phyloP scores from a whole-genome alignment of 2,797 vertebrate species.

The Hirundo rustica region DNA sequence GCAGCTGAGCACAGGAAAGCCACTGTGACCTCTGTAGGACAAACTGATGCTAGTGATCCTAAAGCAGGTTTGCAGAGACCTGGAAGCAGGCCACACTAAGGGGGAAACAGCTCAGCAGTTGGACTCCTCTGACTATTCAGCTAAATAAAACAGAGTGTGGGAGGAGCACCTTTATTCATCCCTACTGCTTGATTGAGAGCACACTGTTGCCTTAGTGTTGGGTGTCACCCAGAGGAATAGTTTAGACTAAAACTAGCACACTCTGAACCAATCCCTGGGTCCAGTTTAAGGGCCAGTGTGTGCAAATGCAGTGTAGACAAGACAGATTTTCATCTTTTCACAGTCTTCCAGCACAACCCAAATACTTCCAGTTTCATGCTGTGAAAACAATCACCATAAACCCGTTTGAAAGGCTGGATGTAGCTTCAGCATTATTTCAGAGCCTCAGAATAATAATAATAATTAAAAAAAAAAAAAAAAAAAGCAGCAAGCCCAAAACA shows the following conservation, averaged over 20 bases:
- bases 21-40: not conserved
- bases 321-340: not conserved
- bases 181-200: not conserved
- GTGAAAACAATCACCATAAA: not conserved
- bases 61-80: not conserved
- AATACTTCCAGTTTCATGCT: not conserved
- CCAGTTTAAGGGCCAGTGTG: not conserved
- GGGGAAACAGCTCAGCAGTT: not conserved
- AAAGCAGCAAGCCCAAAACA: fast-evolving
- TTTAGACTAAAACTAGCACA: not conserved
- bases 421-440: not conserved
- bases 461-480: not conserved
- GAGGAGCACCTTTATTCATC: not conserved
- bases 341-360: not conserved
- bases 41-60: not conserved
- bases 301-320: not conserved
- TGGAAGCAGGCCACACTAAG: not conserved
- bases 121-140: not conserved
- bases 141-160: not conserved
- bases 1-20: not conserved
- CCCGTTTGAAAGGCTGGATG: fast-evolving
- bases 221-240: not conserved
- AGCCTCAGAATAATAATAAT: not conserved
- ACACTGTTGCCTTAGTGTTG: not conserved
- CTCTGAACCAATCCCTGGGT: not conserved